These are phyloP conservation scores for Venustaconcha ellipsiformis DNA, from an alignment of 1,140 invertebrate genomes.

Conservation along the genomic window DNA sequence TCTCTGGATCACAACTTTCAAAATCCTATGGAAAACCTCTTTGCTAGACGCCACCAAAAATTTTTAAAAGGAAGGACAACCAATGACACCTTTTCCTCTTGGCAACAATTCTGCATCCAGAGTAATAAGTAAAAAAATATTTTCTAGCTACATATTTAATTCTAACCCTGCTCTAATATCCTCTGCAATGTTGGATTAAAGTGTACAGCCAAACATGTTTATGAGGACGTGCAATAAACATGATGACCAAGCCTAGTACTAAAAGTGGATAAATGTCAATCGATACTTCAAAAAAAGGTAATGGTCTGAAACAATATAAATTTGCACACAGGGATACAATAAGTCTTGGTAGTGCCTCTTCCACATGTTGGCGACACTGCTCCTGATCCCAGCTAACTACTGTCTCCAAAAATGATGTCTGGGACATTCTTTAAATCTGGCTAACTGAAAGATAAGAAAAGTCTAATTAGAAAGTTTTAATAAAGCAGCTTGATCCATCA, in stretches of 20 bases:
- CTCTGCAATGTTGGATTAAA: background rate
- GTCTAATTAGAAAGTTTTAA: too few species aligned
- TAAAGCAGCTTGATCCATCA: too few species aligned
- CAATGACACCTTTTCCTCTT: too few species aligned
- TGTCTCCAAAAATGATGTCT: conserved; percentile 39
- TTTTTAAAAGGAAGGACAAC: too few species aligned
- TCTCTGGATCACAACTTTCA: too few species aligned
- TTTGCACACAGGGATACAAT: conserved; percentile 40
- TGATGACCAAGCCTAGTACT: background rate
- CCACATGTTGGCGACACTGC: conserved; percentile 34
- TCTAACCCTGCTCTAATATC: background rate
- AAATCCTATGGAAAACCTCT: too few species aligned
- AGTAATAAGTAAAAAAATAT: too few species aligned
- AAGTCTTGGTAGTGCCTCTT: conserved; percentile 40
- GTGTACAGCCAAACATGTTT: background rate
- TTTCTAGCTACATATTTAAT: too few species aligned
- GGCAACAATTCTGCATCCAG: too few species aligned
- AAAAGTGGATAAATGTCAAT: background rate
- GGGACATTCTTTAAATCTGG: conserved; percentile 23
- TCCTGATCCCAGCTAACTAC: conserved; percentile 42
- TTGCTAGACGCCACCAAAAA: too few species aligned
- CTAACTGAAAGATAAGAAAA: too few species aligned
- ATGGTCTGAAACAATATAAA: background rate
- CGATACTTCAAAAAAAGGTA: background rate
- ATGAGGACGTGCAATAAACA: background rate